These are phyloP conservation scores for Callosobruchus maculatus DNA, from an alignment of 2,888 invertebrate genomes.

Conservation along the genomic window DNA sequence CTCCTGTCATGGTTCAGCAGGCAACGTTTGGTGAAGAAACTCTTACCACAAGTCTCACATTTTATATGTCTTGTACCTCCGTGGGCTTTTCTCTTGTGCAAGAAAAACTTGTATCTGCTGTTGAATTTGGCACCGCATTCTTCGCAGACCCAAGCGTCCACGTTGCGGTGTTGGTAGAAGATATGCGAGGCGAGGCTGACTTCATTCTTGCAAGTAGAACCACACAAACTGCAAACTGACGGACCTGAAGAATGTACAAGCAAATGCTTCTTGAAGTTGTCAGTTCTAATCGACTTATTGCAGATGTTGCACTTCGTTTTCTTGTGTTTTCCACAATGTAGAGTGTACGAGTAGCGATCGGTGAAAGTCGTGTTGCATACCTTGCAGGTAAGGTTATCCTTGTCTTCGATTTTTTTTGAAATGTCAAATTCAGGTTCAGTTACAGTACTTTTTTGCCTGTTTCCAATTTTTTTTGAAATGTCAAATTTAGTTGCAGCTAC, in stretches of 20 bases:
- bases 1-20: conserved; percentile 28
- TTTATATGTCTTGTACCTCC: conserved; percentile 31
- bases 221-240: conserved; percentile 35
- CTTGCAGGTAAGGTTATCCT: not conserved
- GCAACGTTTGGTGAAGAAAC: conserved; percentile 27
- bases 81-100: conserved; percentile 38
- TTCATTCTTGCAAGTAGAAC: conserved; percentile 37
- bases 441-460: no score
- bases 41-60: conserved; percentile 33
- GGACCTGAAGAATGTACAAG: conserved; percentile 29
- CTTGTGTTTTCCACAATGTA: conserved; percentile 31
- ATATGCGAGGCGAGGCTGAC: conserved; percentile 40
- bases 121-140: conserved; percentile 35
- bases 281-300: conserved; percentile 26
- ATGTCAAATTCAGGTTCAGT: no score
- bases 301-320: conserved; percentile 34
- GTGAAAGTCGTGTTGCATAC: not conserved
- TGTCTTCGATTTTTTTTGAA: not conserved
- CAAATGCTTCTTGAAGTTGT: conserved; percentile 34
- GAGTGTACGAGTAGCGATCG: conserved; percentile 8
- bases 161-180: conserved; percentile 37
- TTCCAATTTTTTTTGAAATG: no score
- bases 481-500: no score
- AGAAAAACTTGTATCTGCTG: conserved; percentile 33
- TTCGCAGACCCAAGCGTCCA: conserved; percentile 33